phyloP scores from a whole-genome alignment of 1,140 invertebrate genomes.

The Olivierus martensii region DNA sequence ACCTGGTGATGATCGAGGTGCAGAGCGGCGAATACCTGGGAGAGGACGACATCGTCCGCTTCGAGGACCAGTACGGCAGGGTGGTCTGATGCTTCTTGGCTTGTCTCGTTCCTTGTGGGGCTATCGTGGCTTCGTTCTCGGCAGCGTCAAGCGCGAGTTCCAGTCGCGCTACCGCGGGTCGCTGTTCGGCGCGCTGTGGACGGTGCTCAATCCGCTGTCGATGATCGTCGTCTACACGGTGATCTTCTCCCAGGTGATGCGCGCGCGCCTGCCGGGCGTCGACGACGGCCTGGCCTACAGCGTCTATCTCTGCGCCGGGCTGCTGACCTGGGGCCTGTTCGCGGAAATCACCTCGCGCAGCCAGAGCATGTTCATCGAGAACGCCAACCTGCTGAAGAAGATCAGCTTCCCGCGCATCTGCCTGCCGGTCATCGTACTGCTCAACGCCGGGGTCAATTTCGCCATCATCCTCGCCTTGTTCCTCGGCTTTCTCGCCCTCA shows the following conservation, averaged over 20 bases:
- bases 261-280: no score
- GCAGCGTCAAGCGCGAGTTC: neutral
- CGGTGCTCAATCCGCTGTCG: neutral
- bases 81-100: neutral
- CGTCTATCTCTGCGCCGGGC: neutral
- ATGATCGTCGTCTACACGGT: neutral
- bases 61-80: neutral
- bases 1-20: neutral
- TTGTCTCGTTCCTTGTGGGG: no score
- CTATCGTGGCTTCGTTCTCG: neutral
- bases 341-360: neutral
- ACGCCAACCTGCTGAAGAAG: neutral
- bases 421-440: neutral
- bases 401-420: neutral
- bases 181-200: neutral
- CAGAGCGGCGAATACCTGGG: neutral
- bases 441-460: neutral
- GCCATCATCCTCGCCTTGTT: neutral
- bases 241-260: no score
- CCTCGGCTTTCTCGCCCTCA: neutral
- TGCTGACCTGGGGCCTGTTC: neutral
- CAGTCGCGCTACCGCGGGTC: neutral
- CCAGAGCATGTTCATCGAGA: neutral
- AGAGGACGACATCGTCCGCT: neutral
- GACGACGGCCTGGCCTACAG: neutral